A percentile compares a stretch with the other conserved stretches of the same genome.
phyloP scores from a whole-genome alignment of 2,888 invertebrate genomes.

The Amphiduros pacificus region DNA sequence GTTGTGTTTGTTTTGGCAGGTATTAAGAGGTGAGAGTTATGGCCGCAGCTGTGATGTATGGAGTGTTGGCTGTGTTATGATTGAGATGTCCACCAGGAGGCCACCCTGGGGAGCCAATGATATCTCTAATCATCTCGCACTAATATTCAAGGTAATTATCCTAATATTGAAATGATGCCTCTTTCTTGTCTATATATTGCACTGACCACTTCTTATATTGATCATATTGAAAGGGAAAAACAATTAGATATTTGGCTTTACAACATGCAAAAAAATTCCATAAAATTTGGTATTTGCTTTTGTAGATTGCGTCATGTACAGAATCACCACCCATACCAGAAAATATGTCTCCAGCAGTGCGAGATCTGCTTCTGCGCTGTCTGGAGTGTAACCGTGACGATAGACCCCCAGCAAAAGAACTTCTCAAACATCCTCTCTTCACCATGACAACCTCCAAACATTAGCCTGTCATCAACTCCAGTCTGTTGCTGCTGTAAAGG shows the following conservation, averaged over 20 bases:
- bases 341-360: slow-evolving; percentile 51
- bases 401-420: slow-evolving; percentile 57
- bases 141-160: slow-evolving; percentile 63
- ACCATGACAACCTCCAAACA: slow-evolving; percentile 28
- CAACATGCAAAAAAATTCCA: background rate
- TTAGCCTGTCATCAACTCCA: no score
- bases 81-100: slow-evolving; percentile 62
- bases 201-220: no score
- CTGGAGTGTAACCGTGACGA: slow-evolving; percentile 57
- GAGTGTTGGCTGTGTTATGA: slow-evolving; percentile 62
- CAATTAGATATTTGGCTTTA: background rate
- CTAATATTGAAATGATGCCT: background rate
- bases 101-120: slow-evolving; percentile 62
- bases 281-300: background rate
- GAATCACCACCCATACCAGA: slow-evolving; percentile 60
- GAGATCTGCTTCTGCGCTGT: slow-evolving; percentile 58
- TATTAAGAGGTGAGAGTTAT: slow-evolving; percentile 61
- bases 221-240: no score
- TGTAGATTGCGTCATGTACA: slow-evolving; percentile 60
- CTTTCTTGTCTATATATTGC: no score
- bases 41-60: slow-evolving; percentile 63
- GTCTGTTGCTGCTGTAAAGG: no score
- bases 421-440: slow-evolving; percentile 57
- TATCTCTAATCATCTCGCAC: slow-evolving; percentile 61
- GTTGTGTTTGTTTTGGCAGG: slow-evolving; percentile 37